These are phyloP conservation scores for Coturnix japonica DNA, from an alignment of 2,113 vertebrate genomes.

Conservation along the genomic window DNA sequence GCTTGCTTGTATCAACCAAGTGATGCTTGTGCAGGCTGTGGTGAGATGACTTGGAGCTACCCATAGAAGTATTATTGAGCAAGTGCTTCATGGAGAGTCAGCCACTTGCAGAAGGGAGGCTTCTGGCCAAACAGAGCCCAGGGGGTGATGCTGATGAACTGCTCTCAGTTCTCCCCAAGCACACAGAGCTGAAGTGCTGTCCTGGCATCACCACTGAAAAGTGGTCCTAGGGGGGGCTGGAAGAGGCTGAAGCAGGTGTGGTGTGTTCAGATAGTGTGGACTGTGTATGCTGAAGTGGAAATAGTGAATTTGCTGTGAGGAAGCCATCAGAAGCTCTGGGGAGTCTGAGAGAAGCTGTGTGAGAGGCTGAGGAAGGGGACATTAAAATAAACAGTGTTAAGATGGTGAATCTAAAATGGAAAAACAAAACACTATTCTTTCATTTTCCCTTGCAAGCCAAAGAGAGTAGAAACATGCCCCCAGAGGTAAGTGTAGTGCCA, in stretches of 20 bases:
- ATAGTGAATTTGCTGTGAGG: fast-evolving
- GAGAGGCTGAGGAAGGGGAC: background rate
- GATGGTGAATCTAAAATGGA: background rate
- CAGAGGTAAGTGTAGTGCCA: background rate
- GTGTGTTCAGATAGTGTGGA: background rate
- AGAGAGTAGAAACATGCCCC: background rate
- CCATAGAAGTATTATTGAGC: background rate
- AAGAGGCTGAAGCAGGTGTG: background rate
- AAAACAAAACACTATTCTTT: background rate
- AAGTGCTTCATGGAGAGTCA: fast-evolving
- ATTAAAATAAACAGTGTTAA: background rate
- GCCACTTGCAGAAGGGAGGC: background rate
- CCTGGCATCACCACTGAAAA: background rate
- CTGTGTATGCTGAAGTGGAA: background rate
- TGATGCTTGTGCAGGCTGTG: fast-evolving
- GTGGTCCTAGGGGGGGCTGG: background rate
- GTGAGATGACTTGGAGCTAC: background rate
- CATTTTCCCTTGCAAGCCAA: background rate
- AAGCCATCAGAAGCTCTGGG: background rate
- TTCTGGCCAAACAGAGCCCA: background rate
- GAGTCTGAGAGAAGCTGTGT: background rate
- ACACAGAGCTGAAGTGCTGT: background rate
- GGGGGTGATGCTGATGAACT: background rate
- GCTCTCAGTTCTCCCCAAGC: background rate
- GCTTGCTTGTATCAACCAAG: fast-evolving